Base-by-base conservation (phyloP, 35 echinoderm and acorn worm genomes). In the Hemicentrotus pulcherrimus region DNA sequence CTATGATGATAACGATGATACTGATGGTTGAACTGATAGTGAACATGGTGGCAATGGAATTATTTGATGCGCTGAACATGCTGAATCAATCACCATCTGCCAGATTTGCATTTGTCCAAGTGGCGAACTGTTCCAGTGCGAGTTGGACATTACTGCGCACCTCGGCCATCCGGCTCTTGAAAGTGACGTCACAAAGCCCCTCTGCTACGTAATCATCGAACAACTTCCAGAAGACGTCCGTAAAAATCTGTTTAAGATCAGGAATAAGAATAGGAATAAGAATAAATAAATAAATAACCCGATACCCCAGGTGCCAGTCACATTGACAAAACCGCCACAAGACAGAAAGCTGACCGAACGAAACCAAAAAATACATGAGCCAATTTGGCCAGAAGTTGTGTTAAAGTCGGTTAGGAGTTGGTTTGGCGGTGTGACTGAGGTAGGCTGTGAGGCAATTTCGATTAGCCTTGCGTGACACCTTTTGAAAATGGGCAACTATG, bases 121-220 rank as follows among this genome's bases (percentile, higher is more conserved):
- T 41, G 10, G 91, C 31, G 45, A 48, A 55, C n/a, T 28, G 41
- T 48, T 92, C 41, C 46, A 92, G 22, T 16, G 91, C 91, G 11
- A 1, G 91, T 31, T 28, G 14, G 45, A 92, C 30, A 28, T 92
- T 48, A 55, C 6, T 31, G 9, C 47, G 41, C 0, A 55, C 32
- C 10, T 22, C 91, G 4, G 45, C 9, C 91, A 92, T 47, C n/a
- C 91, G 45, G n/a, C 15, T 55, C 18, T 31, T 31, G 47, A 92
- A 92, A 55, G 28, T 55, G 91, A 31, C 47, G 15, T 92, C 91
- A 46, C 91, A 92, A 31, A 92, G 91, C 47, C 46, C 91, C 8
- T 92, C 91, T 31, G 91, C 30, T 45, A 92, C 91, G n/a, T 92
- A 92, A 31, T 46, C 47, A 55, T 92, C 47, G 9, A 48, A 92